These are phyloP conservation scores for Myotis yumanensis DNA, from an alignment of 2,113 vertebrate genomes.

Conservation along the genomic window DNA sequence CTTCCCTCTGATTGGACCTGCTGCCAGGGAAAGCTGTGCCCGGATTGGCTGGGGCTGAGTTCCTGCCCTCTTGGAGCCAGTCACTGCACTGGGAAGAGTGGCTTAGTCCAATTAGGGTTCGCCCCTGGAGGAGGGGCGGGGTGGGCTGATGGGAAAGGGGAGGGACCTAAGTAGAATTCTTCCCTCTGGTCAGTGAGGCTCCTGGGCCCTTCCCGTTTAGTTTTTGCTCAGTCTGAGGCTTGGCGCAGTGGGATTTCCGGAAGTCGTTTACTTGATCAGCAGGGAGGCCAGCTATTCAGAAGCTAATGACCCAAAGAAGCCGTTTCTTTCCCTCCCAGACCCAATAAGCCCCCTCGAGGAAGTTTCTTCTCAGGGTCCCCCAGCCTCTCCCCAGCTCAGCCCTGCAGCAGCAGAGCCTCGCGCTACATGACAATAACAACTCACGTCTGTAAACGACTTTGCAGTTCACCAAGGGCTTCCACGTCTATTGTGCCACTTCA, in stretches of 20 bases:
- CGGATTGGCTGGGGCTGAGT: not conserved
- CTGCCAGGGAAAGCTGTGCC: not conserved
- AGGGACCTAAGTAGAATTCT: not conserved
- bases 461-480: not conserved
- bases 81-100: not conserved
- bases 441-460: not conserved
- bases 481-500: not conserved
- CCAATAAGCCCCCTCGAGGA: not conserved
- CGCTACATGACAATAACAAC: not conserved
- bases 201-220: not conserved
- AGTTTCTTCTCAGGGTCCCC: not conserved
- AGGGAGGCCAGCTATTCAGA: not conserved
- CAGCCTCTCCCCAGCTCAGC: not conserved
- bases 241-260: not conserved
- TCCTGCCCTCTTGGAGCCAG: not conserved
- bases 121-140: rapidly evolving
- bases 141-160: not conserved
- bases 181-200: not conserved
- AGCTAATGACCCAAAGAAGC: not conserved
- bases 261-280: constrained; percentile 25
- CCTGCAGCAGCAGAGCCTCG: not conserved
- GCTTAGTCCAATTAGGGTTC: not conserved
- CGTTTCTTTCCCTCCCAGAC: not conserved
- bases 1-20: not conserved
- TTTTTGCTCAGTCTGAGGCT: not conserved